phyloP scores from a whole-genome alignment of 2,113 vertebrate species.

The Centropristis striata region DNA sequence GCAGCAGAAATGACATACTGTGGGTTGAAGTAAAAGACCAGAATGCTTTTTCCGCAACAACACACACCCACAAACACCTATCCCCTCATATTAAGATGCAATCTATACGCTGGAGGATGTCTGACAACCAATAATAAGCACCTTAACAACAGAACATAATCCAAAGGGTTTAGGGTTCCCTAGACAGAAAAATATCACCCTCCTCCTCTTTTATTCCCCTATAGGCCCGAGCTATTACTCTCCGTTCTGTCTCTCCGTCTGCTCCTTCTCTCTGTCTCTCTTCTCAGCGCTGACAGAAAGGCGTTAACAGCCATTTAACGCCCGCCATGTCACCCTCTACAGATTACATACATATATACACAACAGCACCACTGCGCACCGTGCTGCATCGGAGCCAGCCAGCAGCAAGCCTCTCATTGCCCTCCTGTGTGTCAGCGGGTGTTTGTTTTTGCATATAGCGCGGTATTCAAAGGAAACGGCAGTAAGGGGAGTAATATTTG shows the following conservation, averaged over 20 bases:
- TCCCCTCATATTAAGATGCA: conserved; percentile 17
- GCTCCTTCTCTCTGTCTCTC: conserved; percentile 20
- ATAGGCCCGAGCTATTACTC: conserved; percentile 30
- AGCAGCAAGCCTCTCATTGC: conserved; percentile 1
- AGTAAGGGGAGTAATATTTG: conserved; percentile 50
- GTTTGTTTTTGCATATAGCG: conserved; percentile 18
- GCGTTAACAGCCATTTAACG: conserved; percentile 33
- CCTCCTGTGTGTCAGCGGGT: conserved; percentile 6
- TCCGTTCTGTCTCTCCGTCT: background rate
- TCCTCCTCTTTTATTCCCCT: conserved; percentile 36
- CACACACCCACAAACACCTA: conserved; percentile 23
- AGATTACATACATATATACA: conserved; percentile 15
- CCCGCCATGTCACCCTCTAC: conserved; percentile 12
- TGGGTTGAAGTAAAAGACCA: too few species aligned
- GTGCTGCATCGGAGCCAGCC: background rate
- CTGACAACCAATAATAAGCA: conserved; percentile 52
- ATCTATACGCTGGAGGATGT: conserved; percentile 34
- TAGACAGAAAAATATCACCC: conserved; percentile 39
- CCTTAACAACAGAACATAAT: conserved; percentile 46
- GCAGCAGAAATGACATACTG: too few species aligned
- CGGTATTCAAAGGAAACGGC: conserved; percentile 24
- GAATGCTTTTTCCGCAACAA: background rate
- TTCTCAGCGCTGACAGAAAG: conserved; percentile 9
- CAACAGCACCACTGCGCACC: conserved; percentile 1
- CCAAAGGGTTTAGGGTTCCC: conserved; percentile 44